Percentiles rank a stretch among this genome's conserved stretches.
Conservation (phyloP, 2,797 vertebrate species). For the Ctenochaetus hawaiiensis region DNA sequence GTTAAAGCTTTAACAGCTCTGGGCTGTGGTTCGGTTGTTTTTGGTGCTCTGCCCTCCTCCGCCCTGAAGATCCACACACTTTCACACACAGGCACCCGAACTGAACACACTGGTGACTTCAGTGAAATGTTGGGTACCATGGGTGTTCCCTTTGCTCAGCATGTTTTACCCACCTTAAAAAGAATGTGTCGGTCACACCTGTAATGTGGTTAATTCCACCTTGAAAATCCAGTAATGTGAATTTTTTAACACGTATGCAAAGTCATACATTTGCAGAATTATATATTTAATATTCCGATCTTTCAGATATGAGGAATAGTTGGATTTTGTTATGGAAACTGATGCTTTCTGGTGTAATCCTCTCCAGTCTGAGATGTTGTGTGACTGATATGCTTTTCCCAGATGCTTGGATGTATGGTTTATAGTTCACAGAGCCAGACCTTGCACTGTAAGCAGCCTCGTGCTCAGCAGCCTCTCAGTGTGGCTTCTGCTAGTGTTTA, state of each 20-base stretch:
- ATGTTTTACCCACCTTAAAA: constrained; percentile 30
- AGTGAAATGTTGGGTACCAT: constrained; percentile 23
- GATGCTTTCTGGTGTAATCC: constrained; percentile 16
- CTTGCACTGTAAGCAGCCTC: constrained; percentile 24
- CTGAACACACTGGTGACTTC: constrained; percentile 29
- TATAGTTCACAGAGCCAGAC: constrained; percentile 46
- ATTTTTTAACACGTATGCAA: background rate
- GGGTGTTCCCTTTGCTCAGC: constrained; percentile 51
- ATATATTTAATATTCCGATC: constrained; percentile 1
- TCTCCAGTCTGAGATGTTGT: constrained; percentile 24
- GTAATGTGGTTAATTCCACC: background rate
- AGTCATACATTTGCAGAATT: background rate
- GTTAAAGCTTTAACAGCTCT: constrained; percentile 62
- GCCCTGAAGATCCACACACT: constrained; percentile 60
- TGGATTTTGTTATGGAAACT: constrained; percentile 28
- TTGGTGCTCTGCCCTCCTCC: constrained; percentile 68
- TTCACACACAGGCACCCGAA: constrained; percentile 33
- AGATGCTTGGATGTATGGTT: constrained; percentile 54
- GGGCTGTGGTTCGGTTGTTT: constrained; percentile 57
- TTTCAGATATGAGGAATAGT: constrained; percentile 4
- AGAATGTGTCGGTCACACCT: constrained; percentile 24
- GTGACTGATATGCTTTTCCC: constrained; percentile 53
- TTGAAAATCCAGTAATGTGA: background rate
- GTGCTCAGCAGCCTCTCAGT: constrained; percentile 38
- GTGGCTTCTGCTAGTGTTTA: constrained; percentile 50